Conservation (phyloP, 2,113 vertebrate genomes). For the Merops nubicus region DNA sequence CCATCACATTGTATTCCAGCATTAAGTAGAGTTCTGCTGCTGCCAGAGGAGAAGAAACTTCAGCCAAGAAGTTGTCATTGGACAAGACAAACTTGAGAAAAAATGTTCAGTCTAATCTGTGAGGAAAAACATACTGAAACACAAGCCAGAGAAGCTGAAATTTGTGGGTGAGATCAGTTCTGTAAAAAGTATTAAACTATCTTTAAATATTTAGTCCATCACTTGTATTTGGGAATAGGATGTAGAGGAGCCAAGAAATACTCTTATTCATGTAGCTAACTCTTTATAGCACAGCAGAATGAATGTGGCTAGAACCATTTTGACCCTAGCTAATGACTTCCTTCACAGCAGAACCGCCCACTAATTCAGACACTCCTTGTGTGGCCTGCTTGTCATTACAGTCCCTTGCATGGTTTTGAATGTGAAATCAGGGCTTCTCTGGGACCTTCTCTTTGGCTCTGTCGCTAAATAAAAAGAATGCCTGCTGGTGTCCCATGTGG, state of each 20-base stretch:
- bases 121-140: conserved; percentile 4
- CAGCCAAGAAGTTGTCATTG: conserved; percentile 35
- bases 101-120: background rate
- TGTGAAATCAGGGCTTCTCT: background rate
- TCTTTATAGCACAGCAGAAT: background rate
- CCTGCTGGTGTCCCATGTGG: background rate
- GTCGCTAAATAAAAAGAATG: background rate
- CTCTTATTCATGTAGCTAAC: background rate
- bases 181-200: background rate
- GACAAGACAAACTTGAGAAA: background rate
- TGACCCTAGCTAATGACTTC: background rate
- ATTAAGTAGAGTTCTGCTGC: background rate
- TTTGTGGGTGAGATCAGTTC: background rate
- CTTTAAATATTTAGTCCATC: background rate
- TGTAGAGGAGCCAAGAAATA: background rate
- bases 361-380: background rate
- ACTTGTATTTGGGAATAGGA: background rate
- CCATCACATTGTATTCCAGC: background rate
- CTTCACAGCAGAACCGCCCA: background rate
- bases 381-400: background rate
- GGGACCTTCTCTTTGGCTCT: background rate
- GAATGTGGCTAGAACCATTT: background rate
- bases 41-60: conserved; percentile 15
- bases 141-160: background rate
- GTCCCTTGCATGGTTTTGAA: background rate